These are phyloP conservation scores for Apostichopus leukothele DNA, from an alignment of 53 echinoderm and acorn worm genomes.

Conservation along the genomic window DNA sequence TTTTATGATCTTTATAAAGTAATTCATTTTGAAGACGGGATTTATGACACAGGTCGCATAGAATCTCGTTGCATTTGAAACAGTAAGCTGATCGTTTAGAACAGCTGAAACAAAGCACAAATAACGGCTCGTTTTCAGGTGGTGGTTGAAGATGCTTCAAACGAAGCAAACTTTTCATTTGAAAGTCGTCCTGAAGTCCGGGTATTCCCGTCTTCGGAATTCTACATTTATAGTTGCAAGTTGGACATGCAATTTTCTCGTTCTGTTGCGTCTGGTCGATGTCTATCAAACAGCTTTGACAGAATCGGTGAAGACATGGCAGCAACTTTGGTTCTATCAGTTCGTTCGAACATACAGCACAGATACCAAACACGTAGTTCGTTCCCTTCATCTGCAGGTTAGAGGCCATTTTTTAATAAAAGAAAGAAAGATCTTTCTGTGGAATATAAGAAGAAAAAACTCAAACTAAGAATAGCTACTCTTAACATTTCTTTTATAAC, in stretches of 20 bases:
- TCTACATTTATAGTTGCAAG: not conserved
- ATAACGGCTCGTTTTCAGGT: not conserved
- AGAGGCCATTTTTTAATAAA: too few relatives aligned
- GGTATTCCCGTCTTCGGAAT: not conserved
- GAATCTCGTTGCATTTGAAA: not conserved
- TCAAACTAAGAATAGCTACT: too few relatives aligned
- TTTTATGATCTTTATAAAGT: too few relatives aligned
- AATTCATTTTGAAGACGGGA: not conserved
- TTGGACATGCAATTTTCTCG: not conserved
- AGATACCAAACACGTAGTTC: too few relatives aligned
- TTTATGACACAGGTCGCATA: not conserved
- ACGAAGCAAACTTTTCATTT: not conserved
- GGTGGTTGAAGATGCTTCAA: not conserved
- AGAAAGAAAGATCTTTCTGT: too few relatives aligned
- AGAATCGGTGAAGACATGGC: not conserved
- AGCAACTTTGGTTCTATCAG: not conserved
- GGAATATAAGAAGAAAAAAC: too few relatives aligned
- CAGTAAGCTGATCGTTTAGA: not conserved
- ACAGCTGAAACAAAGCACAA: not conserved
- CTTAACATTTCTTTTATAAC: too few relatives aligned
- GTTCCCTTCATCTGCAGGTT: too few relatives aligned
- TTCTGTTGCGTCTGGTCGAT: not conserved
- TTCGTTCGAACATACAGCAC: not conserved
- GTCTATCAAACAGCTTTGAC: not conserved
- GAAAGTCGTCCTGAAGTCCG: not conserved